Conservation (phyloP, 2,888 invertebrate species). For the Penaeus monodon region DNA sequence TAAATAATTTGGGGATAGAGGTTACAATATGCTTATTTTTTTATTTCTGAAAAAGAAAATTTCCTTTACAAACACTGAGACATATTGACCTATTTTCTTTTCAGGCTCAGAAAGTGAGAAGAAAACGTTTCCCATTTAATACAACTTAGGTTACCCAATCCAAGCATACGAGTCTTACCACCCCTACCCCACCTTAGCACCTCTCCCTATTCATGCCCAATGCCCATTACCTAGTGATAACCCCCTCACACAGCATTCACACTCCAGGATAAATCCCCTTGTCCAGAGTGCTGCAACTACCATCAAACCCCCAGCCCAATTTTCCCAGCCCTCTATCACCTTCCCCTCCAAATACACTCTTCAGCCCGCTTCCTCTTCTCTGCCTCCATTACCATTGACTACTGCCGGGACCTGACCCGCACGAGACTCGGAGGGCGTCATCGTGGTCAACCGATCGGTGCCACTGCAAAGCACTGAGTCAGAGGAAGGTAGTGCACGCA, state of each 20-base stretch:
- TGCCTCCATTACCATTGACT: constrained; percentile 54
- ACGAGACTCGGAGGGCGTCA: constrained; percentile 65
- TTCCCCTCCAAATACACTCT: background rate
- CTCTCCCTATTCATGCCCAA: too few species aligned
- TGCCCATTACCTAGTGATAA: too few species aligned
- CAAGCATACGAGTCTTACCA: background rate
- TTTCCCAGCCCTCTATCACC: too few species aligned
- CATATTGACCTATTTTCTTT: background rate
- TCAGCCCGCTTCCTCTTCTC: background rate
- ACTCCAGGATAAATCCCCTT: too few species aligned
- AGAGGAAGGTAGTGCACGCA: constrained; percentile 33
- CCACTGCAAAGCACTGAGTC: constrained; percentile 8
- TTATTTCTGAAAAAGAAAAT: too few species aligned
- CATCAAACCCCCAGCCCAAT: too few species aligned
- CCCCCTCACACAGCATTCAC: too few species aligned
- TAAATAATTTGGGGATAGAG: too few species aligned
- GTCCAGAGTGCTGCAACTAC: too few species aligned
- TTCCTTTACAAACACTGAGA: too few species aligned
- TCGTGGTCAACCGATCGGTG: constrained; percentile 56
- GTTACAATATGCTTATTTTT: too few species aligned
- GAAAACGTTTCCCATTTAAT: constrained; percentile 27
- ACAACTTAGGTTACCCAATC: constrained; percentile 6
- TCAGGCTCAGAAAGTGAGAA: constrained; percentile 60
- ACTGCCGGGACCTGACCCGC: constrained; percentile 60
- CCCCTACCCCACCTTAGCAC: constrained; percentile 32